phyloP scores from a whole-genome alignment of 1,140 invertebrate species.

The Pachypsylla venusta region DNA sequence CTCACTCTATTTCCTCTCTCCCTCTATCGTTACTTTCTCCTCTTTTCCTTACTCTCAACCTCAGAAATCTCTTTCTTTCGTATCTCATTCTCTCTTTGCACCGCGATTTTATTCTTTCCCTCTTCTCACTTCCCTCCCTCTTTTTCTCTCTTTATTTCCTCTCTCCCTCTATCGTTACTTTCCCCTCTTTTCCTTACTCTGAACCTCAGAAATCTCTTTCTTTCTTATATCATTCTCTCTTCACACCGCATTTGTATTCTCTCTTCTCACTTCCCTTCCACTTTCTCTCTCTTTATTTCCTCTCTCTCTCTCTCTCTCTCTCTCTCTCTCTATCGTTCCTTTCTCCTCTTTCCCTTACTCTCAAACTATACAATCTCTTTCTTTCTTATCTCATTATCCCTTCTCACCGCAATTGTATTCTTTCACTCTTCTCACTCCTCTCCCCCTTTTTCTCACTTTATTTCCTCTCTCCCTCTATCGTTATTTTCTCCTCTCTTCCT shows the following conservation, averaged over 20 bases:
- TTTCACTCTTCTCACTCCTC: neutral
- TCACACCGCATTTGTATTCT: neutral
- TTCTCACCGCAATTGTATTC: neutral
- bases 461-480: neutral
- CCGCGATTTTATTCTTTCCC: no score
- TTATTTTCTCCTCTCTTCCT: slow-evolving; percentile 9
- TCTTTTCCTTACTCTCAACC: neutral
- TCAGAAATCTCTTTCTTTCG: neutral
- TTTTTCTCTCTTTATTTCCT: neutral
- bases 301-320: neutral
- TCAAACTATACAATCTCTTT: neutral
- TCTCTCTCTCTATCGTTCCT: neutral
- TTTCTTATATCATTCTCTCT: neutral
- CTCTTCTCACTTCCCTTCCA: neutral
- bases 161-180: neutral
- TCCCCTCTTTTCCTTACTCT: slow-evolving; percentile 1
- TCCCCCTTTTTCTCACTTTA: neutral
- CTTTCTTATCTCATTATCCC: neutral
- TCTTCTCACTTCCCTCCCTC: neutral
- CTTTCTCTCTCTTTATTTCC: slow-evolving; percentile 2
- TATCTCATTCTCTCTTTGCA: neutral
- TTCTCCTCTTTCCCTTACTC: neutral
- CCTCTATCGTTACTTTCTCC: neutral
- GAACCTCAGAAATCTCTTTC: neutral
- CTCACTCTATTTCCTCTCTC: neutral